Percentiles rank a stretch among this genome's conserved stretches.
phyloP scores from a whole-genome alignment of 2,888 invertebrate species.

The Eristalis arbustorum region DNA sequence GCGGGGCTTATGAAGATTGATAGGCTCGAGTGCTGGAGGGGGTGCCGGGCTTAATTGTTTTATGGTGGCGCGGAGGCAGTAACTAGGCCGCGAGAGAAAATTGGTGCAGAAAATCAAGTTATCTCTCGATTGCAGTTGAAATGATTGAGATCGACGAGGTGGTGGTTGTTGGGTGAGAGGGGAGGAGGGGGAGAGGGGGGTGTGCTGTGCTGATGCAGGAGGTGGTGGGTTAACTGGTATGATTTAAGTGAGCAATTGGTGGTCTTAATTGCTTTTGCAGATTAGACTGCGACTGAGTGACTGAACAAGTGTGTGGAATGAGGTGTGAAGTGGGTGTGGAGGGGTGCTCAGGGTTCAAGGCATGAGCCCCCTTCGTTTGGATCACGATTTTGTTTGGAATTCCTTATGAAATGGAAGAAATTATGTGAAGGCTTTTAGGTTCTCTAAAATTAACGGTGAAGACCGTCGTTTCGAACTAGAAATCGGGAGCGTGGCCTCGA shows the following conservation, averaged over 20 bases:
- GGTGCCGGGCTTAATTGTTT: constrained; percentile 61
- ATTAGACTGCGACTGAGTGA: not conserved
- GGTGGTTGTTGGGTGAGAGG: not conserved
- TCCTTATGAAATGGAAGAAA: too few relatives aligned
- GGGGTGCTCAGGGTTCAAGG: not conserved
- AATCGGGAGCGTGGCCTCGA: too few relatives aligned
- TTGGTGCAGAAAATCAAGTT: constrained; percentile 53
- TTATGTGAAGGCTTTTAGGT: too few relatives aligned
- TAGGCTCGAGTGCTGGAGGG: constrained; percentile 38
- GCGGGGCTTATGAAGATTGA: constrained; percentile 59
- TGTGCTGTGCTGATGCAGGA: not conserved
- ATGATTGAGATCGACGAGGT: not conserved
- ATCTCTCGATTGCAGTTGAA: constrained; percentile 25
- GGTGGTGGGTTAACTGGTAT: not conserved
- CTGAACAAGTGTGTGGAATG: not conserved
- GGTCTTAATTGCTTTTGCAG: not conserved
- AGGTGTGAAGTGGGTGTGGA: not conserved
- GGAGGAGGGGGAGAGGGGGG: not conserved
- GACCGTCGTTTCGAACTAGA: too few relatives aligned
- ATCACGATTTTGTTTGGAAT: too few relatives aligned
- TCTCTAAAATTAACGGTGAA: too few relatives aligned
- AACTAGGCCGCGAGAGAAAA: constrained; percentile 51
- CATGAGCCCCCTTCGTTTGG: too few relatives aligned
- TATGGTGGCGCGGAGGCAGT: constrained; percentile 10
- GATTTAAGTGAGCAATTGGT: not conserved